Evolutionary conservation across 2,113 vertebrate genomes (phyloP).

Genomic region (Gobius niger): DNA sequence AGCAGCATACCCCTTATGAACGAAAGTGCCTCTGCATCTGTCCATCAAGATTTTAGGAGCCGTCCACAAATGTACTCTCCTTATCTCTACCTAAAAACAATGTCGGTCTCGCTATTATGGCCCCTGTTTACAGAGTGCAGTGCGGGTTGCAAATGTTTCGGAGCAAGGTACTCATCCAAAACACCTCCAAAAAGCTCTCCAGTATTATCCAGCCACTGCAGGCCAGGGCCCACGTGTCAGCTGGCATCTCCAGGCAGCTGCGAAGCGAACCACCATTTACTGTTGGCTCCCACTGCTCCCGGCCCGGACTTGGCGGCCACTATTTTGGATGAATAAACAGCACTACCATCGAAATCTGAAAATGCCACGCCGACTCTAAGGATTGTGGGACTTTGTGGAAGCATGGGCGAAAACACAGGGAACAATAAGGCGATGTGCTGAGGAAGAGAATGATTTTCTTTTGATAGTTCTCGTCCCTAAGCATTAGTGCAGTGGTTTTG

Average conservation of each 20-base stretch:
- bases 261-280: conserved; percentile 42
- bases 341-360: neutral
- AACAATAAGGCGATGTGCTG: neutral
- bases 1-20: neutral
- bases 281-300: conserved; percentile 45
- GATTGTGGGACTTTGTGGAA: neutral
- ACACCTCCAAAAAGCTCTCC: conserved; percentile 33
- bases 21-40: neutral
- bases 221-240: conserved; percentile 27
- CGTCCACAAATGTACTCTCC: neutral
- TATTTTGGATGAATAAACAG: conserved; percentile 5
- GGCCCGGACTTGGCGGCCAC: conserved; percentile 6
- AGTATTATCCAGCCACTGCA: conserved; percentile 32
- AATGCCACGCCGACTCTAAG: neutral
- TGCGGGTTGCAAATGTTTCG: conserved; percentile 22
- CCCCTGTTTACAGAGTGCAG: conserved; percentile 9
- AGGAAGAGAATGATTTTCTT: conserved; percentile 36
- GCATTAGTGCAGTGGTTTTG: conserved; percentile 32
- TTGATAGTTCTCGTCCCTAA: conserved; percentile 38
- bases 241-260: conserved; percentile 33
- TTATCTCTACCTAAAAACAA: neutral
- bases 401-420: neutral
- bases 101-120: neutral
- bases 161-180: conserved; percentile 40
- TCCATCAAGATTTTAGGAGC: conserved; percentile 1